Evolutionary conservation across 2,888 invertebrate species (phyloP).

Genomic region (Drosophila flavopinicola): DNA sequence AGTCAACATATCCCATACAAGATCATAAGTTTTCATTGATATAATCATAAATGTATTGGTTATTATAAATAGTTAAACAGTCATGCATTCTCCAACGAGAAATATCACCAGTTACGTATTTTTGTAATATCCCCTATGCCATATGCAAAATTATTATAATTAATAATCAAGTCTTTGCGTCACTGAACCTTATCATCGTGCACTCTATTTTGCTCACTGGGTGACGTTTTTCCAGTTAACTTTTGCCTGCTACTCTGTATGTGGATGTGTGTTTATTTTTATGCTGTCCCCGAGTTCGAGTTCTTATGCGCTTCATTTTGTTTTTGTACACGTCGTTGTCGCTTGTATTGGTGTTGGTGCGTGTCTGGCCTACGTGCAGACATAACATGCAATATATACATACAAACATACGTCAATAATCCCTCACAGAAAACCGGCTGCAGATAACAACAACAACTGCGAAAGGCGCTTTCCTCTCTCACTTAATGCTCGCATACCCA

Average conservation of each 20-base stretch:
- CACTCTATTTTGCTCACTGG: conserved; percentile 49
- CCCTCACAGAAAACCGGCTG: conserved; percentile 76
- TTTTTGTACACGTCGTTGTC: conserved; percentile 54
- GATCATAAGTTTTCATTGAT: no score
- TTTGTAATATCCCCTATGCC: conserved; percentile 4
- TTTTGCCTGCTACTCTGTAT: conserved; percentile 35
- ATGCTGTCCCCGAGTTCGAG: conserved; percentile 70
- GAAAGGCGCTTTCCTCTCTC: conserved; percentile 51
- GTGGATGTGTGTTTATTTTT: conserved; percentile 70
- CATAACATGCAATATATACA: conserved; percentile 57
- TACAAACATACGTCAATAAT: conserved; percentile 69
- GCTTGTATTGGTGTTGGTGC: conserved; percentile 52
- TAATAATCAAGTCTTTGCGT: conserved; percentile 27
- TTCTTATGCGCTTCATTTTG: conserved; percentile 75
- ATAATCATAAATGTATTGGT: no score
- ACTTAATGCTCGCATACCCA: conserved; percentile 37
- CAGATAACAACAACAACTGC: conserved; percentile 68
- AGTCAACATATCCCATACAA: no score
- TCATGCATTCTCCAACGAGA: neutral
- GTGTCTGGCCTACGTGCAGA: conserved; percentile 80
- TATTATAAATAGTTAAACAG: no score
- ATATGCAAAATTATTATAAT: conserved; percentile 6
- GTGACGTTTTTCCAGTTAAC: conserved; percentile 74
- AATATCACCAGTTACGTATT: neutral
- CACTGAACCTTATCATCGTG: conserved; percentile 38